Percentiles rank a stretch among this genome's conserved stretches.
These are phyloP conservation scores for Pteropus rufus DNA, from an alignment of 2,797 vertebrate genomes.

Conservation along the genomic window DNA sequence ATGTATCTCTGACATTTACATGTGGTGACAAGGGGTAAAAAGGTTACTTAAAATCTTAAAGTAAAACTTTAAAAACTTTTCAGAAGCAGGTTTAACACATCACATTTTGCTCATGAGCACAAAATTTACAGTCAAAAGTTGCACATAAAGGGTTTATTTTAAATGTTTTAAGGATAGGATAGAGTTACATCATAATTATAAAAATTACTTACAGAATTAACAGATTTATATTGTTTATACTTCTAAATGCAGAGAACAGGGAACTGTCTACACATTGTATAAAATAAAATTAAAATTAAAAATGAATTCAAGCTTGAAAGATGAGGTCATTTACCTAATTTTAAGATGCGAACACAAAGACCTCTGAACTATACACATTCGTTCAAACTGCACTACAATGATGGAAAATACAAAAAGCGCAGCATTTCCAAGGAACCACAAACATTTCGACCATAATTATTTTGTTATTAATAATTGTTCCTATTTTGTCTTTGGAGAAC, in stretches of 20 bases:
- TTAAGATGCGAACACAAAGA: conserved; percentile 87
- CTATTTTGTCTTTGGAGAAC: conserved; percentile 72
- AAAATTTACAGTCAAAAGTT: conserved; percentile 84
- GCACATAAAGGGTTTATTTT: conserved; percentile 93
- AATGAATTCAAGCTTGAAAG: conserved; percentile 84
- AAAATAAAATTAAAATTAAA: conserved; percentile 85
- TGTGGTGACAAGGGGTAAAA: neutral
- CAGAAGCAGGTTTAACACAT: conserved; percentile 67
- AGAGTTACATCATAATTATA: conserved; percentile 94
- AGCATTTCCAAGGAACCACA: conserved; percentile 91
- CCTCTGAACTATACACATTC: conserved; percentile 87
- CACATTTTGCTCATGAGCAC: conserved; percentile 79
- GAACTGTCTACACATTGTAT: conserved; percentile 91
- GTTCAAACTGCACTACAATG: conserved; percentile 86
- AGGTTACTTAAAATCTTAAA: neutral
- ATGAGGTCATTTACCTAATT: conserved; percentile 86
- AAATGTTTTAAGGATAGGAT: conserved; percentile 93
- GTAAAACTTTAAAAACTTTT: conserved; percentile 51
- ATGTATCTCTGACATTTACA: conserved; percentile 17
- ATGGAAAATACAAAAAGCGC: conserved; percentile 83
- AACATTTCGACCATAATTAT: conserved; percentile 64
- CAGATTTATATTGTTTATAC: conserved; percentile 91
- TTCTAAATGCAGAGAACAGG: conserved; percentile 92
- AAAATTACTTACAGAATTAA: conserved; percentile 95
- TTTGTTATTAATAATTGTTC: conserved; percentile 66